A percentile compares a stretch with the other conserved stretches of the same genome.
Conservation (phyloP, 2,113 vertebrate species). For the Dasyprocta punctata region DNA sequence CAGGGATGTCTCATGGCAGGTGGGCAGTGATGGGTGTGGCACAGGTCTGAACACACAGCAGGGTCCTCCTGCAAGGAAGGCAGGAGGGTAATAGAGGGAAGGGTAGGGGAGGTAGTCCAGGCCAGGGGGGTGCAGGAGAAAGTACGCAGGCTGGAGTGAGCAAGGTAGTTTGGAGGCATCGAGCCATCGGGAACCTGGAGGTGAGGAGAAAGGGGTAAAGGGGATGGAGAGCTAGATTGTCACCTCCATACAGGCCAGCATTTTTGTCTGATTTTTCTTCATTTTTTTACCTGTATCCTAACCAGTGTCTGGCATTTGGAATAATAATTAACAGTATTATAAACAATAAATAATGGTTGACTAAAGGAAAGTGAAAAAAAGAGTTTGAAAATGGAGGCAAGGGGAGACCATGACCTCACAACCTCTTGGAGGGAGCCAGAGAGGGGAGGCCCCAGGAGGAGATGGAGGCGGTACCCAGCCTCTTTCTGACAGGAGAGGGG, state of each 20-base stretch:
- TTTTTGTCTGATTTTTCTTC: neutral
- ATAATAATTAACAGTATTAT: neutral
- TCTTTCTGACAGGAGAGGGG: neutral
- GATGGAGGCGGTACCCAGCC: rapidly evolving
- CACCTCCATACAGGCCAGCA: rapidly evolving
- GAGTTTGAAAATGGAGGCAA: neutral
- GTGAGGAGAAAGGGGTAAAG: neutral
- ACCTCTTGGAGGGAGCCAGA: neutral
- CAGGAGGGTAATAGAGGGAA: too few species aligned
- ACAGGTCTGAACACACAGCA: neutral
- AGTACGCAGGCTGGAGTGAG: neutral
- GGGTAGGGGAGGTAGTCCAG: too few species aligned
- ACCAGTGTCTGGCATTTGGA: neutral
- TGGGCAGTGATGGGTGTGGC: neutral
- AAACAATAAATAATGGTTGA: neutral
- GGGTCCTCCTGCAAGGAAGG: neutral
- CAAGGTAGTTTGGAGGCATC: too few species aligned
- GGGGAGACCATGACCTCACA: neutral
- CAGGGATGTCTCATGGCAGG: neutral
- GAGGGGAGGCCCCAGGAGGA: neutral
- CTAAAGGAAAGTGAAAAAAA: neutral
- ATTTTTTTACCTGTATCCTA: neutral
- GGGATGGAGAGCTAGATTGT: rapidly evolving
- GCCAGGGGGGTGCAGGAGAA: neutral
- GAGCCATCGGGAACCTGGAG: neutral